Evolutionary conservation across 1,140 invertebrate genomes (phyloP), one percentile per base, ranked within the genome.

Genomic region (Caenorhabditis latens): DNA sequence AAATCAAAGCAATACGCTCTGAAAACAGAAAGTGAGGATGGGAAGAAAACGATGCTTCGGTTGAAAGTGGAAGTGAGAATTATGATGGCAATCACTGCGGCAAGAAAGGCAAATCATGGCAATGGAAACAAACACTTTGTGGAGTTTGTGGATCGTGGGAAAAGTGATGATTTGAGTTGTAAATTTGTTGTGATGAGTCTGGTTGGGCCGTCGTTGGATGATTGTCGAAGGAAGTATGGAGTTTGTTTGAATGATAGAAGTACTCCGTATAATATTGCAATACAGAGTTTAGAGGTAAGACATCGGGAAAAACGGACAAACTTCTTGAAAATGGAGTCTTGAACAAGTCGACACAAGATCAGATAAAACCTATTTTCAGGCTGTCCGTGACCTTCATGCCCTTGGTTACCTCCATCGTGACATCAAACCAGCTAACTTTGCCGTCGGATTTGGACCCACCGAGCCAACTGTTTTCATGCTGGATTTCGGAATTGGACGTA

Each of bases 401-500:
- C 9, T 79, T 53, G 71, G 71, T 4, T 79, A 50, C 46, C 71
- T 79, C 40, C 71, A 79, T 24, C 71, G 71, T 32, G 71, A 79
- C 46, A 79, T 79, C 48, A 79, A 79, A 43, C 71, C 71, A 50
- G 71, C 71, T 3, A 79, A 79, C 71, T 79, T 50, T 24, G 71
- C 71, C 16, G 71, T 79, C 4, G 71, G 71, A 3, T n/a, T 79
- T 11, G 71, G 42, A 8, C 32, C 32, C 8, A 48, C 21, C 9
- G 71, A 79, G 24, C n/a, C n/a, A 14, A 79, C 71, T 4, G 71
- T 84, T 19, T 84, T 58, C 84, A 63, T 84, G 57, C 55, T 84
- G n/a, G 84, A 84, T 48, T 84, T 84, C 67, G 84, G 84, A 42
- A 84, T 84, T 61, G 58, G 50, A 1, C 61, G 50, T 24, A 48